These are phyloP conservation scores for Litoditis marina DNA, from an alignment of 2,888 invertebrate genomes.

Conservation along the genomic window DNA sequence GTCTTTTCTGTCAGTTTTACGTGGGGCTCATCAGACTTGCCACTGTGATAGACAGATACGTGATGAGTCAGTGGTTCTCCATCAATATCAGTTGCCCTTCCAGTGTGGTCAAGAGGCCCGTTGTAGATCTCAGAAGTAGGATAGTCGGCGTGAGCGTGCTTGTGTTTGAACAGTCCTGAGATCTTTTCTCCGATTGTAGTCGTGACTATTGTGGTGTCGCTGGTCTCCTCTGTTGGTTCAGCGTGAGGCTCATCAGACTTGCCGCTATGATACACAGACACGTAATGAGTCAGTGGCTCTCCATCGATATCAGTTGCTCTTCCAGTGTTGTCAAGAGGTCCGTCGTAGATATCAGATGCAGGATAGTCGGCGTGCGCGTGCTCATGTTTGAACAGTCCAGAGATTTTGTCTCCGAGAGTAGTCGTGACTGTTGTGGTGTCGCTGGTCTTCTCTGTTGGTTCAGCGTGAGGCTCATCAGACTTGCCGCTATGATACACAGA, in stretches of 20 bases:
- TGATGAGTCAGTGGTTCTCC: constrained; percentile 25
- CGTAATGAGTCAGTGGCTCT: constrained; percentile 24
- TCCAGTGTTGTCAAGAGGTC: constrained; percentile 21
- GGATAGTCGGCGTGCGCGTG: constrained; percentile 10
- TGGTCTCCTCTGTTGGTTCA: constrained; percentile 16
- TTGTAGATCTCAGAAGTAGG: constrained; percentile 31
- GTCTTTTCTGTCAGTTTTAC: constrained; percentile 17
- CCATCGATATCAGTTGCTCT: constrained; percentile 20
- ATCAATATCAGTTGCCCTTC: constrained; percentile 23
- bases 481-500: constrained; percentile 24
- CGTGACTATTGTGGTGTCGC: too few relatives aligned
- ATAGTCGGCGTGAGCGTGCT: constrained; percentile 34
- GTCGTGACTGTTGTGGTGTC: constrained; percentile 16
- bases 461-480: neutral
- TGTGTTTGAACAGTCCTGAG: constrained; percentile 33
- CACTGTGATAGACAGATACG: constrained; percentile 28
- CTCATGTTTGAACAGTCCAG: constrained; percentile 12
- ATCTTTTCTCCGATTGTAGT: constrained; percentile 19
- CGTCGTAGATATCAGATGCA: constrained; percentile 18
- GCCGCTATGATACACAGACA: constrained; percentile 29
- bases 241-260: constrained; percentile 17
- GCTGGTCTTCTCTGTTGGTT: constrained; percentile 23
- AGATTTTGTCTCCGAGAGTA: constrained; percentile 15
- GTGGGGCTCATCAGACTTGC: constrained; percentile 8
- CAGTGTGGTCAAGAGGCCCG: constrained; percentile 29